A percentile compares a stretch with the other conserved stretches of the same genome.
phyloP scores from a whole-genome alignment of 92 coral and sea anemone species.

The Umimayanthus kanabou region DNA sequence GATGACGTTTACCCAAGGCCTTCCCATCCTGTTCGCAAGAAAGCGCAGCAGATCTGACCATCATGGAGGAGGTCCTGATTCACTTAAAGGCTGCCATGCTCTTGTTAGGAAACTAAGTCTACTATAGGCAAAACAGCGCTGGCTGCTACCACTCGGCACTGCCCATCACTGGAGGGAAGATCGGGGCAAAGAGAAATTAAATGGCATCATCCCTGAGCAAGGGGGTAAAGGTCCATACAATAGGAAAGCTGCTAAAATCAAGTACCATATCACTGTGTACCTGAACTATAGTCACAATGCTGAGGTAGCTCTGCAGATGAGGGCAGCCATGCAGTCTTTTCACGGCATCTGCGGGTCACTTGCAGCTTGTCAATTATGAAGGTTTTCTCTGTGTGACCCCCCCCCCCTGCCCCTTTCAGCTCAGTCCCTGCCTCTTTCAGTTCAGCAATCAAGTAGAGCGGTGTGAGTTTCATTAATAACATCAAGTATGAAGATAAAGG shows the following conservation, averaged over 20 bases:
- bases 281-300: no score
- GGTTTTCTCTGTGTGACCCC: not conserved
- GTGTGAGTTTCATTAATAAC: not conserved
- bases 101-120: not conserved
- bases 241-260: no score
- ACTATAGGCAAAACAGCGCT: conserved; percentile 30
- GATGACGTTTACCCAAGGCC: conserved; percentile 29
- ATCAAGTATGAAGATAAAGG: not conserved
- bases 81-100: conserved; percentile 28
- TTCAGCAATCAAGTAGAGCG: not conserved
- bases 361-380: no score
- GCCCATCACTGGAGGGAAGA: not conserved
- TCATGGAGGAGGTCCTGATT: conserved; percentile 24
- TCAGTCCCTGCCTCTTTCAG: no score
- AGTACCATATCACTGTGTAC: no score
- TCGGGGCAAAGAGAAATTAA: no score
- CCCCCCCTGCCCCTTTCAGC: no score
- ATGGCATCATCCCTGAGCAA: no score
- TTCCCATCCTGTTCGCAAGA: conserved; percentile 26
- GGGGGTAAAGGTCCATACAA: no score
- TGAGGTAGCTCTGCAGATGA: not conserved
- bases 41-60: conserved; percentile 14
- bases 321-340: not conserved
- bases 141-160: conserved; percentile 36
- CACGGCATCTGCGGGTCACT: not conserved